These are phyloP conservation scores for Dendronephthya gigantea DNA, from an alignment of 64 coral and sea anemone species.

Conservation along the genomic window DNA sequence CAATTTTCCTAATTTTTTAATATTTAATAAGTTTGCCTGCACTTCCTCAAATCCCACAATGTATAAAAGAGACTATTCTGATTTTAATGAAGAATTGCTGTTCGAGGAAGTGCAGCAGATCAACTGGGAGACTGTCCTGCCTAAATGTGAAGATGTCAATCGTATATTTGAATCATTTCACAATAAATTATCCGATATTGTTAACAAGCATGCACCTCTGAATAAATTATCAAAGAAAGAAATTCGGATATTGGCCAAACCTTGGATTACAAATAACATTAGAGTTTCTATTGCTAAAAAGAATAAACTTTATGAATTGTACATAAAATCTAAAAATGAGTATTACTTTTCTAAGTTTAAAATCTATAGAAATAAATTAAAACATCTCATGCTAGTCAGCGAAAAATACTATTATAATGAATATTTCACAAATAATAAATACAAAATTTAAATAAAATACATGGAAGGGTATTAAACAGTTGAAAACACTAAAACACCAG, in stretches of 20 bases:
- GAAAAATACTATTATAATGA: background rate
- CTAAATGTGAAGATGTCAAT: conserved; percentile 1
- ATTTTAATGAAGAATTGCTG: background rate
- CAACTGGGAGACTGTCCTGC: conserved; percentile 16
- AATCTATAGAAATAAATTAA: background rate
- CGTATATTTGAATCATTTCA: conserved; percentile 24
- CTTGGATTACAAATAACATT: conserved; percentile 7
- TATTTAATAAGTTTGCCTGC: background rate
- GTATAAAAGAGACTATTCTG: conserved; percentile 17
- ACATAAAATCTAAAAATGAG: background rate
- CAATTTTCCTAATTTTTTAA: background rate
- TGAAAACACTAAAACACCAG: no score
- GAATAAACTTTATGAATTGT: background rate
- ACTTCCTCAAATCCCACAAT: background rate
- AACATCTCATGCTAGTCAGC: background rate
- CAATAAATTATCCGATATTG: conserved; percentile 2
- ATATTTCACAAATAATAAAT: background rate
- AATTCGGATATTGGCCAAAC: background rate
- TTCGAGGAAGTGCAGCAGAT: background rate
- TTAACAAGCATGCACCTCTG: conserved; percentile 6
- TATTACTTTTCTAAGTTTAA: conserved; percentile 3
- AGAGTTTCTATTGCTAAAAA: background rate
- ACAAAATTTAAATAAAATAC: conserved; percentile 2
- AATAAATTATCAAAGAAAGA: background rate
- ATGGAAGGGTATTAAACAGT: background rate